phyloP scores from a whole-genome alignment of 2,888 invertebrate genomes.

The Nycteola revayana region DNA sequence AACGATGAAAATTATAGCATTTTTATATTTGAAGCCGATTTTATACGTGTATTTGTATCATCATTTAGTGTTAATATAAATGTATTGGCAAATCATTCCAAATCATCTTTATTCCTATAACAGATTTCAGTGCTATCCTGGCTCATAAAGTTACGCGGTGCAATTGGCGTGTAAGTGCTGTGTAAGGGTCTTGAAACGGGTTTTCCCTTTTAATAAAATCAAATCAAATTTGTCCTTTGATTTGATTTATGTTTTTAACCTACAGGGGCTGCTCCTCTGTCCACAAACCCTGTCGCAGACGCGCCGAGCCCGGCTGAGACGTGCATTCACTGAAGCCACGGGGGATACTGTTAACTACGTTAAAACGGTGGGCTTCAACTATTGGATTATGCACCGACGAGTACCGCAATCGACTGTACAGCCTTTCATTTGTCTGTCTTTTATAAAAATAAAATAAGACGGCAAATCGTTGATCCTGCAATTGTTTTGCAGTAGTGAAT shows the following conservation, averaged over 20 bases:
- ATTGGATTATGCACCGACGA: constrained; percentile 67
- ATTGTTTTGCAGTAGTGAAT: too few relatives aligned
- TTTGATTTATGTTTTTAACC: constrained; percentile 72
- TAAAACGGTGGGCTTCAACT: constrained; percentile 88
- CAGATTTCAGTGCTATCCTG: constrained; percentile 22
- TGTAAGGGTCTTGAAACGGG: constrained; percentile 63
- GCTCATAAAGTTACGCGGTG: constrained; percentile 21
- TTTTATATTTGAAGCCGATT: too few relatives aligned
- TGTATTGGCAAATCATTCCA: constrained; percentile 18
- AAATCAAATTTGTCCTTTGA: constrained; percentile 59
- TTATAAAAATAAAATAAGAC: too few relatives aligned
- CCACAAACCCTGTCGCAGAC: constrained; percentile 95
- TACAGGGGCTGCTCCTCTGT: constrained; percentile 93
- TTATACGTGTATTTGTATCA: constrained; percentile 16
- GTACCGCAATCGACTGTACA: constrained; percentile 68
- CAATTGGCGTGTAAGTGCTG: constrained; percentile 71
- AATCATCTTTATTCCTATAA: constrained; percentile 15
- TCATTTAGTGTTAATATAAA: constrained; percentile 25
- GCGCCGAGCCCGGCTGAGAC: constrained; percentile 91
- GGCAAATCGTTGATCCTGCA: too few relatives aligned
- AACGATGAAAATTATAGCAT: too few relatives aligned
- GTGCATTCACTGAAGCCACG: constrained; percentile 94
- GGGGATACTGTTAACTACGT: constrained; percentile 94
- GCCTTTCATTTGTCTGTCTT: constrained; percentile 36
- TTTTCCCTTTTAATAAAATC: constrained; percentile 49